Evolutionary conservation across 2,888 invertebrate genomes (phyloP), one percentile per base, ranked within the genome.

Genomic region (Tenthredo scrophulariae): DNA sequence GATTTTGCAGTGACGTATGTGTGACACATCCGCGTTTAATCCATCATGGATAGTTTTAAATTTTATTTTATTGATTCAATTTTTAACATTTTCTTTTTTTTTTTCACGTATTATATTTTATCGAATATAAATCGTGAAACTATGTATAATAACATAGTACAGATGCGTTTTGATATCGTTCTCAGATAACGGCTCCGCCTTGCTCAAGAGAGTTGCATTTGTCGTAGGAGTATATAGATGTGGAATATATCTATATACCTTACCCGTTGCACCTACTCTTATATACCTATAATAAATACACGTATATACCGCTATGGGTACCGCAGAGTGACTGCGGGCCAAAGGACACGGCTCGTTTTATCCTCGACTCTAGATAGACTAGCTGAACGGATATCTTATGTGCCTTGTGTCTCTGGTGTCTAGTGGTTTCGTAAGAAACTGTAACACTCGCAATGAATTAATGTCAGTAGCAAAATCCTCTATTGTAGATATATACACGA

Each of bases 341-440:
- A 83, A 83, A 83, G 83, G 83, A 83, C 83, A 67, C 50, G 67
- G 83, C 83, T 70, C 22, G 50, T 83, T 83, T 83, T 29, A 46
- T 83, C 43, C 29, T 43, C 46, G 46, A 58, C 10, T 13, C 18
- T 37, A 77, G 50, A 26, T 9, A 77, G 50, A 77, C 29, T 33
- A 50, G 50, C 50, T 13, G 29, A 77, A 33, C 50, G 54, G 77
- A 77, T 77, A 33, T 54, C 54, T 33, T 18, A 37, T 37, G 50
- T 29, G 77, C 33, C 46, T 29, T 54, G 77, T 77, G 77, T 50
- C 50, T 77, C 77, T 77, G 77, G 77, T 77, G 77, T 77, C 77
- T 50, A 18, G 77, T 75, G 29, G 29, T 77, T 77, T 54, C 77
- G 77, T 54, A 54, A 77, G 77, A 77, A 77, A 77, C 50, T 77